These are phyloP conservation scores for Spea multiplicata DNA, from an alignment of 2,113 vertebrate species.

Conservation along the genomic window DNA sequence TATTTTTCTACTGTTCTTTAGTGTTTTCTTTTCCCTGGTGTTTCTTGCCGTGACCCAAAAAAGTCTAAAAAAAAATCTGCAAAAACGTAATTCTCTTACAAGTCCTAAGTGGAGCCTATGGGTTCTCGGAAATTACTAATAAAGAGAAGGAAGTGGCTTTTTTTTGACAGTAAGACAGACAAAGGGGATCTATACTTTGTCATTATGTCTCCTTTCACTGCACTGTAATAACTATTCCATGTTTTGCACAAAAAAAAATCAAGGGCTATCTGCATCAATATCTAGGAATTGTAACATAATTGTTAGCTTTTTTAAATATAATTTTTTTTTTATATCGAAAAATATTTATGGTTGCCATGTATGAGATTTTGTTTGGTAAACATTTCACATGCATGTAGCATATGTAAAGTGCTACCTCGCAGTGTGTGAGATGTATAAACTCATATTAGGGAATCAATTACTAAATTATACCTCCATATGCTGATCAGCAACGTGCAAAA, in stretches of 20 bases:
- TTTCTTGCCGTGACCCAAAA: constrained; percentile 26
- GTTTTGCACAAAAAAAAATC: constrained; percentile 28
- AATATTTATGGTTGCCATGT: too few relatives aligned
- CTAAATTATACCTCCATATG: too few relatives aligned
- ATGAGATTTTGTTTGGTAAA: too few relatives aligned
- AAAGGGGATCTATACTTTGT: constrained; percentile 45
- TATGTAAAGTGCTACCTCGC: too few relatives aligned
- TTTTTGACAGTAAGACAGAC: constrained; percentile 38
- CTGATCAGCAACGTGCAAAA: too few relatives aligned
- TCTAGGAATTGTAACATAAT: constrained; percentile 26
- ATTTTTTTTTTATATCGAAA: too few relatives aligned
- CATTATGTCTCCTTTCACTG: constrained; percentile 38
- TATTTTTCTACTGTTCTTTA: constrained; percentile 42
- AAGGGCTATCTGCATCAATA: constrained; percentile 20
- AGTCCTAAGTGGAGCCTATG: constrained; percentile 42
- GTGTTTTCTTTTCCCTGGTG: constrained; percentile 38
- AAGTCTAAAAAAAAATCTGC: constrained; percentile 2
- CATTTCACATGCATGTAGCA: too few relatives aligned
- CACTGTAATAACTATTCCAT: constrained; percentile 45
- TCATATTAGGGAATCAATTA: too few relatives aligned
- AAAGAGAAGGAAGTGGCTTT: constrained; percentile 39
- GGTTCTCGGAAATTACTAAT: constrained; percentile 46
- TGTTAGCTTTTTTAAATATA: constrained; percentile 3
- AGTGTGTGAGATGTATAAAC: too few relatives aligned
- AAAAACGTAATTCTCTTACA: constrained; percentile 14